Evolutionary conservation across 2,113 vertebrate species (phyloP), one percentile per base, ranked within the genome.

Genomic region (Clarias batrachus): DNA sequence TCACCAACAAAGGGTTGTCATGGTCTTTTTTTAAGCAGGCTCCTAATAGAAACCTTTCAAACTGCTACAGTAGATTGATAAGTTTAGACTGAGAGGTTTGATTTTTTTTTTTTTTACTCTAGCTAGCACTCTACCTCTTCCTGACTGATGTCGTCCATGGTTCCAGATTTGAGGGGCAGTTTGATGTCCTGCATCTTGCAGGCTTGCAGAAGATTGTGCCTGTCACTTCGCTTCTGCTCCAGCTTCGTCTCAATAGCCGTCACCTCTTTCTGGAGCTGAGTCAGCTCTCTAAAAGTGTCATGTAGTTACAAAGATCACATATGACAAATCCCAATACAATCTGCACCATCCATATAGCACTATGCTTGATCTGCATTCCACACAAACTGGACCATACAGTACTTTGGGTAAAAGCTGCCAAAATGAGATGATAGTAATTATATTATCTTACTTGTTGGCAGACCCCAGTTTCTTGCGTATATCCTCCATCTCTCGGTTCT

Each of bases 141-240:
- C 91, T 97, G 97, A 91, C 97, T 97, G 93, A 98, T 98, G 89
- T 98, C 97, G 7, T 97, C 97, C 97, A 98, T 97, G 68, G 96
- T 97, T 81, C 97, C 97, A 4, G 96, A 97, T 65, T 95, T 94
- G 56, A 98, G 95, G 0, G 97, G 97, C 87, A 98, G 84, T 86
- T 95, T 95, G 88, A 98, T 98, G 90, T 98, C 97, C 90, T 98
- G 97, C 97, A 98, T 98, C 89, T 98, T 98, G 87, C 97, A 97
- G 87, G 97, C 96, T 91, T 98, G 97, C 76, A 98, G 93, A 89
- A 98, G 87, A 91, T 98, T 98, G 95, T 97, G 97, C 41, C 95
- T 92, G 90, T 96, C 95, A 74, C 95, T 96, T 62, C 94, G 94
- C 81, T 95, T 96, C 91, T 96, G 95, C 90, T 96, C 95, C 88